A percentile compares a stretch with the other conserved stretches of the same genome.
These are phyloP conservation scores for Phthorimaea operculella DNA, from an alignment of 1,140 invertebrate species.

Conservation along the genomic window DNA sequence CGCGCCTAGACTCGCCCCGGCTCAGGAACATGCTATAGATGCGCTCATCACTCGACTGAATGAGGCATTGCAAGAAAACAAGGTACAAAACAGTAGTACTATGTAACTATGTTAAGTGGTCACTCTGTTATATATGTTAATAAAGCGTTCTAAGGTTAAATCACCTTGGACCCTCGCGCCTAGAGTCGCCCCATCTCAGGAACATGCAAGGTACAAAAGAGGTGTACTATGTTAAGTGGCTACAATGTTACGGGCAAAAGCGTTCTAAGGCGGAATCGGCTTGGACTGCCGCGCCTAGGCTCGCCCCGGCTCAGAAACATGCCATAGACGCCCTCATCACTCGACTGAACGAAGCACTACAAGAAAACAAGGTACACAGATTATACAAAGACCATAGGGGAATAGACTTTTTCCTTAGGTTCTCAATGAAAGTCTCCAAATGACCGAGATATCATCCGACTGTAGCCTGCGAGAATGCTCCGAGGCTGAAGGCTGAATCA, in stretches of 20 bases:
- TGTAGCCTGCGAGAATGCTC: no score
- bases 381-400: no score
- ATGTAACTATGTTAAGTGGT: no score
- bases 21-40: constrained; percentile 67
- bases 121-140: no score
- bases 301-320: constrained; percentile 62
- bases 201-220: no score
- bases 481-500: constrained; percentile 11
- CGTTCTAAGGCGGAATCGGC: not conserved
- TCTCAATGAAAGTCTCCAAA: not conserved
- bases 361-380: constrained; percentile 41
- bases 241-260: no score
- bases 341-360: constrained; percentile 51
- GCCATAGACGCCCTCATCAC: constrained; percentile 66
- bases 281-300: constrained; percentile 26
- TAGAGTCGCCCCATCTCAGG: no score
- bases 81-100: no score
- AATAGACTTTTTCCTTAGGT: not conserved
- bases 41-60: constrained; percentile 60
- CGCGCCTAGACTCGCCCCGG: constrained; percentile 41
- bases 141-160: no score
- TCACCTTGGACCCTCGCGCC: no score
- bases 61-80: constrained; percentile 48
- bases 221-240: no score
- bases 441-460: not conserved